Percentiles rank a stretch among this genome's conserved stretches.
Evolutionary conservation across 2,888 invertebrate species (phyloP).

Genomic region (Trachelus iudaicus): DNA sequence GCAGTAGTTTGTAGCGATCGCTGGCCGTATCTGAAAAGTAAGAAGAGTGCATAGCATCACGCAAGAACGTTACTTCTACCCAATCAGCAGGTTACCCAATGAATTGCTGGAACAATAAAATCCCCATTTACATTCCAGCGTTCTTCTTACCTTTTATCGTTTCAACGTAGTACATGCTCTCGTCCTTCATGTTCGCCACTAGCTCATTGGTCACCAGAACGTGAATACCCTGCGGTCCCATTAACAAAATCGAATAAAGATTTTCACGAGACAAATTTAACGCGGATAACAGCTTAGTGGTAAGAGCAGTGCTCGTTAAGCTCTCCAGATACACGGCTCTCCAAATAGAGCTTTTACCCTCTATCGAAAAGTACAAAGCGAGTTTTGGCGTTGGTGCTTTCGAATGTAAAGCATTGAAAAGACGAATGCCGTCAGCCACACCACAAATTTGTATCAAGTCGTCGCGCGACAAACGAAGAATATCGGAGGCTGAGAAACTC

Average conservation of each 20-base stretch:
- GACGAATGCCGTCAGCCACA: constrained; percentile 91
- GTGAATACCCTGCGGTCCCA: constrained; percentile 87
- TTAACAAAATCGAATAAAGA: constrained; percentile 73
- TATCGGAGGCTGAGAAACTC: constrained; percentile 89
- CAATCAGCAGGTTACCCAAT: not conserved
- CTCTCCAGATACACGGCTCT: constrained; percentile 81
- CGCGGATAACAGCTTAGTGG: constrained; percentile 56
- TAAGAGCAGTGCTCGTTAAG: constrained; percentile 54
- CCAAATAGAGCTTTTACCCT: constrained; percentile 74
- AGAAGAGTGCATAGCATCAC: not conserved
- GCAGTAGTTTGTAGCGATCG: constrained; percentile 56
- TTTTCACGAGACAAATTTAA: constrained; percentile 52
- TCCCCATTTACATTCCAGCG: not conserved
- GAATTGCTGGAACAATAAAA: not conserved
- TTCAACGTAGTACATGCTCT: constrained; percentile 77
- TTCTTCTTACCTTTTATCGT: constrained; percentile 65
- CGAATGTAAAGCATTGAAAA: constrained; percentile 89
- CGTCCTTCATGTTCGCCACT: constrained; percentile 84
- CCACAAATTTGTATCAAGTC: constrained; percentile 96
- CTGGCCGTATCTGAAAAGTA: constrained; percentile 48
- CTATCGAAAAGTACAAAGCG: constrained; percentile 84
- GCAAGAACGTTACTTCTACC: not conserved
- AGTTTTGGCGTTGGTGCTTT: constrained; percentile 81
- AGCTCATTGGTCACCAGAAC: constrained; percentile 88
- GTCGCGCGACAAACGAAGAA: constrained; percentile 88